Evolutionary conservation across 2,888 invertebrate species (phyloP), one percentile per base, ranked within the genome.

Genomic region (Drosophila antonietae): DNA sequence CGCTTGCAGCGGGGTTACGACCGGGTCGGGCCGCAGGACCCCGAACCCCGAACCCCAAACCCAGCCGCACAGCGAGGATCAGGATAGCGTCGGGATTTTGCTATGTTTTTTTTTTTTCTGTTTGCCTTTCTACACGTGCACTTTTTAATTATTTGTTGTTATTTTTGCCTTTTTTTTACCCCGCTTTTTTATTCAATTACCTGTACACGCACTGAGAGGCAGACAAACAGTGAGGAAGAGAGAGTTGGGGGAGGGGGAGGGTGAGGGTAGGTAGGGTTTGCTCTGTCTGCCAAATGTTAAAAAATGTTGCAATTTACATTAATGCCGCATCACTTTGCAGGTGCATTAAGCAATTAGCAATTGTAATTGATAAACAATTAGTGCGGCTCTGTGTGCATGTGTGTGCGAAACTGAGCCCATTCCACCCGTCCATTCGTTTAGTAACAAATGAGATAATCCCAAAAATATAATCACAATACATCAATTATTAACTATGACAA

Each of bases 331-430:
- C 83, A 74, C 75, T 73, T 76, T 75, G 70, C 75, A 61, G 70
- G 57, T 68, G 81, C 71, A 89, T 84, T 84, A 81, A 83, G 72
- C 76, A 89, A 89, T 84, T 87, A 87, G 75, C 81, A 89, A 75
- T 64, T 80, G 74, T 81, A 84, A 89, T 84, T 84, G 89, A 84
- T 87, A 81, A 89, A 81, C 84, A 89, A 84, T 84, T 84, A 80
- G 83, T 55, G 73, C 69, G 9, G 72, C 78, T 53, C 72, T 69
- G 35, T 70, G 23, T 23, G 23, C 2, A 2, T 28, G 28, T 28
- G 28, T 28, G 65, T 5, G 69, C 67, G 69, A 12, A 31, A 31
- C 8, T 10, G 68, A 43, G 72, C 37, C 39, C 56, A 68, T 60
- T 12, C 6, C 0, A 12, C 23, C 18, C 43, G 41, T 28, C 15